Percentiles rank a stretch among this genome's conserved stretches.
These are phyloP conservation scores for Boloria euphrosyne DNA, from an alignment of 2,888 invertebrate species.

Conservation along the genomic window DNA sequence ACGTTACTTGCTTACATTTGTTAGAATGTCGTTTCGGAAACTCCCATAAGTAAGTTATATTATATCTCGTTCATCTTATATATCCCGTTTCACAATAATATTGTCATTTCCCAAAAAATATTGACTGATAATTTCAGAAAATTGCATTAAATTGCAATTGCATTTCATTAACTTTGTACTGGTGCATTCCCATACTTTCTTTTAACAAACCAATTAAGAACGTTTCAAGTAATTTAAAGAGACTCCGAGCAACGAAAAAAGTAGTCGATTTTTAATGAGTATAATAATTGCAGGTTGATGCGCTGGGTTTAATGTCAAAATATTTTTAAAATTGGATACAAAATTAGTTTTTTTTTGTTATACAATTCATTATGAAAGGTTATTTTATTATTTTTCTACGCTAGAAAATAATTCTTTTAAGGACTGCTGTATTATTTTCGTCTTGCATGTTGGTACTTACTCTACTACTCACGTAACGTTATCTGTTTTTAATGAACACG, in stretches of 20 bases:
- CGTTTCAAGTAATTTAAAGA: constrained; percentile 38
- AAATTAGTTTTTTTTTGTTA: constrained; percentile 14
- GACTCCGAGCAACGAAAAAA: constrained; percentile 35
- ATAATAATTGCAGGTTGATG: constrained; percentile 39
- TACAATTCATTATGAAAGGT: constrained; percentile 2
- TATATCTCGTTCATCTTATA: too few species aligned
- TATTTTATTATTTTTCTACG: not conserved
- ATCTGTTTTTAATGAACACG: constrained; percentile 16
- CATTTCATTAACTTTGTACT: constrained; percentile 6
- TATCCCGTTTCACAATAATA: too few species aligned
- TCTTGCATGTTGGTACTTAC: constrained; percentile 1
- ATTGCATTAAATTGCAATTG: too few species aligned
- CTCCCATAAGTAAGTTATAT: too few species aligned
- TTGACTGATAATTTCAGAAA: not conserved
- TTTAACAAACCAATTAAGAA: constrained; percentile 39
- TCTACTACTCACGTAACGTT: constrained; percentile 10
- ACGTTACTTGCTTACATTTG: too few species aligned
- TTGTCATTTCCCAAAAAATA: not conserved
- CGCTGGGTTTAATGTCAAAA: constrained; percentile 29
- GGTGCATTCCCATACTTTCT: constrained; percentile 21
- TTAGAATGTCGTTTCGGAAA: too few species aligned
- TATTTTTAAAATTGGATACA: constrained; percentile 31
- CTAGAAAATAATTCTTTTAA: not conserved
- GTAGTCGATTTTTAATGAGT: constrained; percentile 41
- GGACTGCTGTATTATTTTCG: constrained; percentile 4